phyloP scores from a whole-genome alignment of 53 echinoderm and acorn worm species.

The Holothuria leucospilota region DNA sequence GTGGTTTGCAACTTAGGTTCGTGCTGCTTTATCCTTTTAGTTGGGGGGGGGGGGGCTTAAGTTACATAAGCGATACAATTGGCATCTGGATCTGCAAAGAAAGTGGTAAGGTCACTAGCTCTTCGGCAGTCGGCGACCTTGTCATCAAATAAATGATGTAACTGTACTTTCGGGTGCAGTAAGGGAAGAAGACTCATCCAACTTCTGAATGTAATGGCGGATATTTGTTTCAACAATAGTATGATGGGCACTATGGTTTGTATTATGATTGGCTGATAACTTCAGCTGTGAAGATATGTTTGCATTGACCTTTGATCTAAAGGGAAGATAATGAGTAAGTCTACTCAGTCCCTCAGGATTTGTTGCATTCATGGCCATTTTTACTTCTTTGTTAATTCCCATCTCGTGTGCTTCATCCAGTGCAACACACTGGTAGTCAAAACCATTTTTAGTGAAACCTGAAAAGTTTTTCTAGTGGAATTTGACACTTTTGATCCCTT shows the following conservation, averaged over 20 bases:
- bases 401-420: slow-evolving; percentile 30
- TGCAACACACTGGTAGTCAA: slow-evolving; percentile 26
- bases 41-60: no score
- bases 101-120: slow-evolving; percentile 19
- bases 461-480: no score
- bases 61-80: not conserved
- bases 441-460: no score
- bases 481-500: no score
- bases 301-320: not conserved
- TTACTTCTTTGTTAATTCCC: not conserved
- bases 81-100: not conserved
- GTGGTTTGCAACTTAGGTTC: no score
- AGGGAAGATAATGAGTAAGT: slow-evolving; percentile 15
- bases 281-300: slow-evolving; percentile 1
- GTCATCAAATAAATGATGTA: slow-evolving; percentile 17
- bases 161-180: not conserved
- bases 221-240: slow-evolving; percentile 8
- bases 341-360: slow-evolving; percentile 10
- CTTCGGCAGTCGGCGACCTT: not conserved
- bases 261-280: not conserved
- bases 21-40: not conserved
- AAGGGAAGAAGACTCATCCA: not conserved
- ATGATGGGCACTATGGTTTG: not conserved
- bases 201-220: not conserved
- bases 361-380: not conserved